These are phyloP conservation scores for Elgonia sp. DNA, from an alignment of 2,888 invertebrate species.

Conservation along the genomic window DNA sequence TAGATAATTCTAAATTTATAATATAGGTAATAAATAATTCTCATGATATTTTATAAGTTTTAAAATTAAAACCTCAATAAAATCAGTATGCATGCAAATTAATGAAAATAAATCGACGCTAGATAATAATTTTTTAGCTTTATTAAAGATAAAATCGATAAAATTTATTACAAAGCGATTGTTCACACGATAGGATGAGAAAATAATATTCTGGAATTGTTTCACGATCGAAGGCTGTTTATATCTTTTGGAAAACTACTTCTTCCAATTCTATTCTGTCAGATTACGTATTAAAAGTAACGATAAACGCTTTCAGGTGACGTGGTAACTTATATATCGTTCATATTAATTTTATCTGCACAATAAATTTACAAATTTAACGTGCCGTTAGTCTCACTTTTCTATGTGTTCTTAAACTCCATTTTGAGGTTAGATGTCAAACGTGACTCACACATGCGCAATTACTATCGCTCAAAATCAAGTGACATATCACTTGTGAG, in stretches of 20 bases:
- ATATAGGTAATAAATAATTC: too few species aligned
- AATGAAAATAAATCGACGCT: background rate
- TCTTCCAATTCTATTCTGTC: slow-evolving; percentile 6
- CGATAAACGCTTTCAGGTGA: slow-evolving; percentile 20
- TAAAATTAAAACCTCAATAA: too few species aligned
- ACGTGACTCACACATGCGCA: slow-evolving; percentile 10
- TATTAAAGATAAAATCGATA: slow-evolving; percentile 6
- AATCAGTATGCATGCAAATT: background rate
- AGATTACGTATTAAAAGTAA: slow-evolving; percentile 7
- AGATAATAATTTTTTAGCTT: background rate
- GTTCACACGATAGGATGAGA: slow-evolving; percentile 25
- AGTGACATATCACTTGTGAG: background rate
- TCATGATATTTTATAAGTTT: too few species aligned
- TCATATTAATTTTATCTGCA: slow-evolving; percentile 14
- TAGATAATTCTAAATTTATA: too few species aligned
- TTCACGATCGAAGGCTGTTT: background rate
- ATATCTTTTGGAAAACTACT: slow-evolving; percentile 24
- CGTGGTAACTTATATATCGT: slow-evolving; percentile 38
- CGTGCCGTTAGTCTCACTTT: slow-evolving; percentile 12
- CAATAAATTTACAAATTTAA: slow-evolving; percentile 40
- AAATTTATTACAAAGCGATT: slow-evolving; percentile 31
- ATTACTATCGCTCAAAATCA: background rate
- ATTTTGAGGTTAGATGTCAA: slow-evolving; percentile 29
- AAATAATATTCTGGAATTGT: slow-evolving; percentile 24
- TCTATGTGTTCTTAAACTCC: slow-evolving; percentile 9